phyloP scores from a whole-genome alignment of 2,888 invertebrate genomes.

The Acleris literana region DNA sequence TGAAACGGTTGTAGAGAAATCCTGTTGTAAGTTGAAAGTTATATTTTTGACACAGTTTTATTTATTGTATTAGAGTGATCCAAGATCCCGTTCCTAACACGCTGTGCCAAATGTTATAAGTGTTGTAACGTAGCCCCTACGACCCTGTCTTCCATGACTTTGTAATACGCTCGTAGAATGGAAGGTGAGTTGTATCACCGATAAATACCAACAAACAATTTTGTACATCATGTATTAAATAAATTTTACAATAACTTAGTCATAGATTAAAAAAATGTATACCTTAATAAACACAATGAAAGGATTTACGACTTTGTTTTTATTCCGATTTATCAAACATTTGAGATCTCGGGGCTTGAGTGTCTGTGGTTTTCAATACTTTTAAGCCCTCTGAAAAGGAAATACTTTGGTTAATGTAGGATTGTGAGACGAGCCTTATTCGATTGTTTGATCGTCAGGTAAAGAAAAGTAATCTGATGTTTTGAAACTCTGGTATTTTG shows the following conservation, averaged over 20 bases:
- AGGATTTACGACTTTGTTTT: slow-evolving; percentile 50
- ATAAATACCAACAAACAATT: slow-evolving; percentile 59
- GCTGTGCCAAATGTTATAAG: slow-evolving; percentile 73
- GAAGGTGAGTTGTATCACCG: slow-evolving; percentile 40
- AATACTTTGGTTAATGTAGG: slow-evolving; percentile 13
- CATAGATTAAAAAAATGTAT: slow-evolving; percentile 66
- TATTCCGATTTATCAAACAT: slow-evolving; percentile 60
- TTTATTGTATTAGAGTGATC: slow-evolving; percentile 44
- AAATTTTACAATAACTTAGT: slow-evolving; percentile 77
- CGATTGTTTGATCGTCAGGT: too few relatives aligned
- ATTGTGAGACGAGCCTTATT: too few relatives aligned
- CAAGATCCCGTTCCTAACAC: slow-evolving; percentile 70
- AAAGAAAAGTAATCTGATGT: too few relatives aligned
- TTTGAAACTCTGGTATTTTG: too few relatives aligned
- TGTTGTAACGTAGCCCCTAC: slow-evolving; percentile 53
- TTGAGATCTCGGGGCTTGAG: slow-evolving; percentile 60
- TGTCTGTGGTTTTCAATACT: slow-evolving; percentile 63
- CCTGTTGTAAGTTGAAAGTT: slow-evolving; percentile 13
- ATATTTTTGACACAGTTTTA: slow-evolving; percentile 15
- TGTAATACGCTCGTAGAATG: slow-evolving; percentile 53
- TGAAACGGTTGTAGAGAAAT: slow-evolving; percentile 8
- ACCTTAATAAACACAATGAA: slow-evolving; percentile 75
- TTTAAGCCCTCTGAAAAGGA: slow-evolving; percentile 73
- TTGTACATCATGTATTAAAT: slow-evolving; percentile 74
- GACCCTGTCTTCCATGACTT: slow-evolving; percentile 77